Percentiles rank a stretch among this genome's conserved stretches.
Conservation (phyloP, 2,888 invertebrate species). For the Spodoptera picta region DNA sequence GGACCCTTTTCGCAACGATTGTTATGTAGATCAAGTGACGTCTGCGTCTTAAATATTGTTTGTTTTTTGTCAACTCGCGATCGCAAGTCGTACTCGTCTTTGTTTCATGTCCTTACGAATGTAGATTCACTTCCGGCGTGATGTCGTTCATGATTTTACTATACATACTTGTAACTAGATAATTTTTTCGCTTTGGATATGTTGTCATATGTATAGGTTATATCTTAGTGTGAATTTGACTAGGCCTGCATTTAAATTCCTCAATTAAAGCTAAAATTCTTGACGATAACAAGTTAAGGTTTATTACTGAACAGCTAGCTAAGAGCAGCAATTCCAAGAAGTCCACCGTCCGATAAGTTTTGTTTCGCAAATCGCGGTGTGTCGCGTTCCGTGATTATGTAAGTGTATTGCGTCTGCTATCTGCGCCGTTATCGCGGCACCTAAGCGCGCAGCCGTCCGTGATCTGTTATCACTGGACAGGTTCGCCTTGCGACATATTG, state of each 20-base stretch:
- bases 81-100: slow-evolving; percentile 21
- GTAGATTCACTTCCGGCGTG: slow-evolving; percentile 41
- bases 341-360: slow-evolving; percentile 34
- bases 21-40: slow-evolving; percentile 51
- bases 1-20: slow-evolving; percentile 57
- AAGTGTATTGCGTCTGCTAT: slow-evolving; percentile 57
- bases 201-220: slow-evolving; percentile 10
- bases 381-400: slow-evolving; percentile 56
- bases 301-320: slow-evolving; percentile 20
- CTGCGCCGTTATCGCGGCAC: slow-evolving; percentile 58
- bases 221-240: slow-evolving; percentile 1
- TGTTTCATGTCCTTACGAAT: slow-evolving; percentile 39
- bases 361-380: slow-evolving; percentile 45
- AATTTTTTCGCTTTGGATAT: slow-evolving; percentile 1
- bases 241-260: slow-evolving; percentile 5
- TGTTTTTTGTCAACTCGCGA: slow-evolving; percentile 40
- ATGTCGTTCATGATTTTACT: slow-evolving; percentile 21
- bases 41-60: slow-evolving; percentile 35
- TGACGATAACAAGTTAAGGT: slow-evolving; percentile 2
- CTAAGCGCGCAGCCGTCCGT: slow-evolving; percentile 64
- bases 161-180: slow-evolving; percentile 25
- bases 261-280: slow-evolving; percentile 18
- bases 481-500: slow-evolving; percentile 73
- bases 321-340: slow-evolving; percentile 21
- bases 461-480: slow-evolving; percentile 74